A percentile compares a stretch with the other conserved stretches of the same genome.
Conservation (phyloP, 1,140 invertebrate genomes). For the Cyphomyrmex costatus region DNA sequence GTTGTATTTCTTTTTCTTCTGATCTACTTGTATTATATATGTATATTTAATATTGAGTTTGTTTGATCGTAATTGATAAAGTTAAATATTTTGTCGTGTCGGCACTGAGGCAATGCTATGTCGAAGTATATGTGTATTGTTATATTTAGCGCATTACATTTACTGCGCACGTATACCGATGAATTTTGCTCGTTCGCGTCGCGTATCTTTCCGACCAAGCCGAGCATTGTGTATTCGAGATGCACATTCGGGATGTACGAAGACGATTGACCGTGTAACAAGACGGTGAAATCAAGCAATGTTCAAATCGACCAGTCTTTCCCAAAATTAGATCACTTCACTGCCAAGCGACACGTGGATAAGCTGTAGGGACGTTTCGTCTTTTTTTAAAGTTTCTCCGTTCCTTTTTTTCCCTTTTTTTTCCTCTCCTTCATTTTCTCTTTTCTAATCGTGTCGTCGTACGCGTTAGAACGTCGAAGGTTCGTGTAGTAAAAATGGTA, state of each 20-base stretch:
- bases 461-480: conserved; percentile 34
- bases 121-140: neutral
- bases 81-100: neutral
- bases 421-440: neutral
- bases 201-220: neutral
- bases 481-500: conserved; percentile 25
- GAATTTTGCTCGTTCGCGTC: conserved; percentile 29
- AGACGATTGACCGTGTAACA: conserved; percentile 23
- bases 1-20: neutral
- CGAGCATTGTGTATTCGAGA: conserved; percentile 13
- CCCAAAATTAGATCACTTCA: conserved; percentile 49
- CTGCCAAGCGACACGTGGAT: conserved; percentile 28
- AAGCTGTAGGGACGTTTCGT: conserved; percentile 16
- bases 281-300: conserved; percentile 15
- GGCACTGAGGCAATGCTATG: neutral
- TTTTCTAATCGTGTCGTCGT: neutral
- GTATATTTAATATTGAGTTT: conserved; percentile 3
- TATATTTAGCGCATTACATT: neutral
- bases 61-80: neutral
- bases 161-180: conserved; percentile 25
- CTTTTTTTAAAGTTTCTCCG: neutral
- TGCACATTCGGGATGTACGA: neutral
- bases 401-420: neutral
- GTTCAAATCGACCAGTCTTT: conserved; percentile 49
- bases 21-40: neutral